Percentiles rank a stretch among this genome's conserved stretches.
Evolutionary conservation across 2,113 vertebrate species (phyloP).

Genomic region (Pachycephala philippinensis): DNA sequence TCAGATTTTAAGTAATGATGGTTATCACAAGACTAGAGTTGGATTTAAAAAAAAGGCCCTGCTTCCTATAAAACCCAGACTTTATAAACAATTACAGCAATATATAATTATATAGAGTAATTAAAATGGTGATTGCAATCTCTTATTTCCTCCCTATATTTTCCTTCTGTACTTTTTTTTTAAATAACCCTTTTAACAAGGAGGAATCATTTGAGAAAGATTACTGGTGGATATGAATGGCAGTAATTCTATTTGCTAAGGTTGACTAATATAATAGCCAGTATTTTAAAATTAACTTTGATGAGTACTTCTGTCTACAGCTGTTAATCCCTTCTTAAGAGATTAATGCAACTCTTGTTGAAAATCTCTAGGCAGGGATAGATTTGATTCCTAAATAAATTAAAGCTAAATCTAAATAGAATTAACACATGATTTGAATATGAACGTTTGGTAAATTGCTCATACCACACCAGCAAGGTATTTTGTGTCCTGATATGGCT

Average conservation of each 20-base stretch:
- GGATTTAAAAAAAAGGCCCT: not conserved
- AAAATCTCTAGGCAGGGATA: constrained; percentile 22
- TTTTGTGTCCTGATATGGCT: not conserved
- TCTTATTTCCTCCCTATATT: not conserved
- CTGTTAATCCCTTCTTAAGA: constrained; percentile 58
- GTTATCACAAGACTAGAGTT: not conserved
- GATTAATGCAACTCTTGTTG: constrained; percentile 26
- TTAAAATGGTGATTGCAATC: constrained; percentile 31
- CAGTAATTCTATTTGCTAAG: not conserved
- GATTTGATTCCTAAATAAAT: constrained; percentile 49
- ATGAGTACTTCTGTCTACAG: constrained; percentile 50
- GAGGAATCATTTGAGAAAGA: not conserved
- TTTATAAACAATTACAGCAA: constrained; percentile 9
- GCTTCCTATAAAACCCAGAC: constrained; percentile 7
- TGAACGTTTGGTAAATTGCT: not conserved
- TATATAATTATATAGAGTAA: not conserved
- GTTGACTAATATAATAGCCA: constrained; percentile 2
- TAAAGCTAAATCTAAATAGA: constrained; percentile 36
- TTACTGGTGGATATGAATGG: not conserved
- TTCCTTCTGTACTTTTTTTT: not conserved
- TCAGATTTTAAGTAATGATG: constrained; percentile 10
- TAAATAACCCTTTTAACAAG: not conserved
- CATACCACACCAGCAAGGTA: not conserved
- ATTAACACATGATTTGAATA: constrained; percentile 18
- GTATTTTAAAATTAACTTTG: constrained; percentile 40